Evolutionary conservation across 2,113 vertebrate genomes (phyloP), one percentile per base, ranked within the genome.

Genomic region (Aspiorhynchus laticeps): DNA sequence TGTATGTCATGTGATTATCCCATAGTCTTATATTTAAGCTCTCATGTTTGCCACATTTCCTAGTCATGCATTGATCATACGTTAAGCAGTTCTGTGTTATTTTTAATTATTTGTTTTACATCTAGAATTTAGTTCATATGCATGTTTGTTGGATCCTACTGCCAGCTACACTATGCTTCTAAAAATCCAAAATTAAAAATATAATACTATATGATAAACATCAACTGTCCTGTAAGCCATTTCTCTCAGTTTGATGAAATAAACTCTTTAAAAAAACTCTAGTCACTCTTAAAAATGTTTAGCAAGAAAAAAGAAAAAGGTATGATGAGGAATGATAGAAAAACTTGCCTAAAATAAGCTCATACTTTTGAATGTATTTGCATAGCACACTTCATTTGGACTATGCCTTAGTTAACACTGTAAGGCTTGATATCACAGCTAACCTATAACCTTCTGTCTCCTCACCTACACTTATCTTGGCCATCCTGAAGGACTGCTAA

Each of bases 401-500:
- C 38, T 83, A 33, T 51, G 53, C 21, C 36, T 80, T 12, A 48
- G 80, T 83, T 51, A 51, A n/a, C 63, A 71, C 41, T 51, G 19
- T 51, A 83, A 67, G 59, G 46, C 38, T 31, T 82, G 80, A 83
- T 46, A 83, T 69, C 51, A 51, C 41, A 51, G 43, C 80, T 51
- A 83, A 83, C 26, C 59, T 80, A 33, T 43, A 74, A 53, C 67
- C 56, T 84, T 28, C 53, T n/a, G 46, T 65, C 67, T 75, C 33
- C 59, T 83, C 80, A 83, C 63, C 63, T 83, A 69, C 43, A 71
- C 61, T 83, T 33, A 51, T 75, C 38, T 84, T 33, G 73, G 75
- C 24, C 26, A 11, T 26, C 76, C 43, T 85, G 73, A 85, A 79
- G 90, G 89, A 65, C 89, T 87, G 87, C 80, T 86, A 80, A 51